Evolutionary conservation across 2,113 vertebrate genomes (phyloP), one percentile per base, ranked within the genome.

Genomic region (human (Homo sapiens)): DNA sequence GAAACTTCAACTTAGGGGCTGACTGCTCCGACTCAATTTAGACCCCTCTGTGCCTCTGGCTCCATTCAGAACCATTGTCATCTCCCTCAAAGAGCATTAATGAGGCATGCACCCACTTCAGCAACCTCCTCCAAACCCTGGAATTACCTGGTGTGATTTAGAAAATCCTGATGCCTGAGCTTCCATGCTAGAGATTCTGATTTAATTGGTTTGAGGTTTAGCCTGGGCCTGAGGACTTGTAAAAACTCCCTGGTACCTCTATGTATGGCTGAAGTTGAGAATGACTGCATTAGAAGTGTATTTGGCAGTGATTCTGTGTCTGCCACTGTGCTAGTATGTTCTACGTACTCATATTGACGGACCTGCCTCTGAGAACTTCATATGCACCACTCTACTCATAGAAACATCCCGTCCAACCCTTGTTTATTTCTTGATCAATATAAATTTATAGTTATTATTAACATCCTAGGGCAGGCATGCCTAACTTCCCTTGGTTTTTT

Each of bases 291-390:
- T 73, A 84, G 76, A 73, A 38, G 48, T 23, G 52, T 57, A 18
- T n/a, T 8, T 20, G 50, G 38, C 23, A 82, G 8, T 40, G 16
- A 27, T 40, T 68, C 16, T 61, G 22, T 45, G 40, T 32, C 27
- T 59, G 38, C 18, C 14, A 27, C 27, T 35, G 10, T n/a, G 25
- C 30, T 8, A 17, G 32, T 14, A 43, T 1, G 30, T 23, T 13
- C 32, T 38, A 23, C 0, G 1, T 12, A 9, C 17, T 75, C 7
- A 13, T 2, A 48, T 27, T 6, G 30, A 12, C 1, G 8, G 7
- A 23, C 38, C 50, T 68, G 35, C 12, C 48, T 61, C 38, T 85
- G 66, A 85, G 72, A 57, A 30, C 14, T 38, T 79, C 59, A 76
- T 5, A 30, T 32, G 23, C 3, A 35, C 12, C 27, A 12, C 25